phyloP scores from a whole-genome alignment of 2,113 vertebrate genomes.

The Mellivora capensis region DNA sequence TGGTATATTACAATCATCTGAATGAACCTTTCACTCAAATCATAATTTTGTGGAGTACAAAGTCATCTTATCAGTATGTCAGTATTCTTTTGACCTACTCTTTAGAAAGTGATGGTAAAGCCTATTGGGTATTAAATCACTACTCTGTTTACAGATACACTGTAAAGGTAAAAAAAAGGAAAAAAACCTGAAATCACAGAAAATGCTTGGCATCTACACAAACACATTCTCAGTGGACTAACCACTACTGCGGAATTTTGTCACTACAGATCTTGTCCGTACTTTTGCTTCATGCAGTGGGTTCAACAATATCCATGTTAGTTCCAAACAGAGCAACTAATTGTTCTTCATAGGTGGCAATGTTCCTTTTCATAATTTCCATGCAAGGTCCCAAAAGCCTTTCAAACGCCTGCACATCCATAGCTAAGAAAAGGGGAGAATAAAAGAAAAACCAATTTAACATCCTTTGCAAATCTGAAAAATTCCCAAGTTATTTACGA shows the following conservation, averaged over 20 bases:
- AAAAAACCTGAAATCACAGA: constrained; percentile 81
- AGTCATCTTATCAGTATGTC: constrained; percentile 66
- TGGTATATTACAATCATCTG: constrained; percentile 81
- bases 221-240: constrained; percentile 85
- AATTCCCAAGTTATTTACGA: background rate
- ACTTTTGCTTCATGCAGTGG: constrained; percentile 87
- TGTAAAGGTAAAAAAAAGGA: constrained; percentile 77
- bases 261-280: constrained; percentile 72
- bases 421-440: constrained; percentile 83
- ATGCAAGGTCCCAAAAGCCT: constrained; percentile 98
- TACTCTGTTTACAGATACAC: constrained; percentile 74
- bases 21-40: constrained; percentile 79
- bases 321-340: constrained; percentile 95
- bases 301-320: constrained; percentile 94
- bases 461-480: constrained; percentile 34
- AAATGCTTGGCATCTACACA: constrained; percentile 89
- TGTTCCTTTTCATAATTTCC: constrained; percentile 99
- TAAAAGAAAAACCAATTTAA: constrained; percentile 53
- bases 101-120: constrained; percentile 76
- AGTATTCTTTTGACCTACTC: constrained; percentile 64
- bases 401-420: constrained; percentile 98
- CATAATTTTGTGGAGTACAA: constrained; percentile 76
- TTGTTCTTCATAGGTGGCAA: constrained; percentile 98
- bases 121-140: constrained; percentile 73
- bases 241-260: constrained; percentile 85